Conservation (phyloP, 1,140 invertebrate species). For the Eufriesea mexicana region DNA sequence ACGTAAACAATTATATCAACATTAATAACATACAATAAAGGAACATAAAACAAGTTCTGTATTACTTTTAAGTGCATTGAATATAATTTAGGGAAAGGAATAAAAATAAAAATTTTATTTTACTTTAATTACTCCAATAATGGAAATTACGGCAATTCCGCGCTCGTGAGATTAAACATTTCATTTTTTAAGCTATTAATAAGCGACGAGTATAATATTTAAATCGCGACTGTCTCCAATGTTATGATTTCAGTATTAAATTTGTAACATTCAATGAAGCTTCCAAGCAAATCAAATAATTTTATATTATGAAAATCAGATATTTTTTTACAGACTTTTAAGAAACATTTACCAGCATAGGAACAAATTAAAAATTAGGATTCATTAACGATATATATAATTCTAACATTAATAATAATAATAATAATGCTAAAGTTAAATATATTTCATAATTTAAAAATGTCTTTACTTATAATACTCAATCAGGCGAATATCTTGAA, state of each 20-base stretch:
- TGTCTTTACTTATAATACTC: no score
- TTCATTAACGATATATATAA: no score
- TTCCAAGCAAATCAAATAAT: background rate
- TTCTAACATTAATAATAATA: no score
- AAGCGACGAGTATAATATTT: background rate
- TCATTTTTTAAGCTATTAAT: constrained; percentile 6
- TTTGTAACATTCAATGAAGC: background rate
- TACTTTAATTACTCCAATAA: background rate
- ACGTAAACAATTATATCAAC: background rate
- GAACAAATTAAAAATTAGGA: no score
- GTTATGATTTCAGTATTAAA: constrained; percentile 4
- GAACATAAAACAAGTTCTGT: background rate
- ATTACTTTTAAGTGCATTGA: background rate
- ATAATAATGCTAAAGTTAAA: no score
- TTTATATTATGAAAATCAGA: background rate
- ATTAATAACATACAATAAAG: background rate
- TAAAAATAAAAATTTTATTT: background rate
- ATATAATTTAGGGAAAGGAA: background rate
- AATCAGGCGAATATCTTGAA: no score
- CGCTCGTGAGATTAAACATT: background rate
- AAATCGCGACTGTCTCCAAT: no score
- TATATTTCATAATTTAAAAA: no score
- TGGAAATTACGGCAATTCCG: background rate
- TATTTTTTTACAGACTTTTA: background rate
- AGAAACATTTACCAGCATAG: background rate